Conservation (phyloP, 2,113 vertebrate genomes). For the Aphyosemion australe region DNA sequence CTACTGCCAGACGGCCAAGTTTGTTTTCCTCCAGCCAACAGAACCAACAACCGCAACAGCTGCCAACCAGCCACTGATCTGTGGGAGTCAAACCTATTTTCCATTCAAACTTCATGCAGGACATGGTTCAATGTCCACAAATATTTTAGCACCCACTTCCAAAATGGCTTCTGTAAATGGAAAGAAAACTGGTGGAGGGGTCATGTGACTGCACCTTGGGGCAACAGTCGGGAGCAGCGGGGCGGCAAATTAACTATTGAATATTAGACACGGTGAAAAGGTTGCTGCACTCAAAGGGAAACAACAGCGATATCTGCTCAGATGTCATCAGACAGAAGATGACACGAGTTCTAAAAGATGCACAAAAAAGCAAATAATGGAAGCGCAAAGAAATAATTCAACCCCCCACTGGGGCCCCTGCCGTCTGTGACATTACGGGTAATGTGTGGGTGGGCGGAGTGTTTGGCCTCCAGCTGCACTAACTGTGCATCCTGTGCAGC, state of each 20-base stretch:
- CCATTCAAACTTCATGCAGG: neutral
- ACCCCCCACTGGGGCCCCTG: conserved; percentile 45
- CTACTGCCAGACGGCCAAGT: conserved; percentile 41
- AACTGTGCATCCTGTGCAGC: conserved; percentile 41
- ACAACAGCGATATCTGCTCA: conserved; percentile 28
- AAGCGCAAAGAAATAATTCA: conserved; percentile 51
- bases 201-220: conserved; percentile 49
- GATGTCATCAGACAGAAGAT: conserved; percentile 34
- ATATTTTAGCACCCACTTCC: conserved; percentile 29
- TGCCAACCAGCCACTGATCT: conserved; percentile 27
- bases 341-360: conserved; percentile 37
- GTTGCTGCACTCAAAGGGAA: conserved; percentile 48
- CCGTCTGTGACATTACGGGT: conserved; percentile 67
- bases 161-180: conserved; percentile 59
- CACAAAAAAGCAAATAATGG: conserved; percentile 41
- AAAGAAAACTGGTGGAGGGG: conserved; percentile 36
- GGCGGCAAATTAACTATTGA: conserved; percentile 74
- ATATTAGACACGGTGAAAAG: conserved; percentile 60
- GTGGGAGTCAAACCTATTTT: conserved; percentile 11
- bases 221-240: conserved; percentile 57
- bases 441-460: conserved; percentile 54
- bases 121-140: conserved; percentile 12
- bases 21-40: conserved; percentile 33
- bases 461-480: conserved; percentile 61
- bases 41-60: conserved; percentile 36